Evolutionary conservation across 37 sponge, comb jelly and placozoan genomes (phyloP).

Genomic region (Chondrilla cf. caribensis): DNA sequence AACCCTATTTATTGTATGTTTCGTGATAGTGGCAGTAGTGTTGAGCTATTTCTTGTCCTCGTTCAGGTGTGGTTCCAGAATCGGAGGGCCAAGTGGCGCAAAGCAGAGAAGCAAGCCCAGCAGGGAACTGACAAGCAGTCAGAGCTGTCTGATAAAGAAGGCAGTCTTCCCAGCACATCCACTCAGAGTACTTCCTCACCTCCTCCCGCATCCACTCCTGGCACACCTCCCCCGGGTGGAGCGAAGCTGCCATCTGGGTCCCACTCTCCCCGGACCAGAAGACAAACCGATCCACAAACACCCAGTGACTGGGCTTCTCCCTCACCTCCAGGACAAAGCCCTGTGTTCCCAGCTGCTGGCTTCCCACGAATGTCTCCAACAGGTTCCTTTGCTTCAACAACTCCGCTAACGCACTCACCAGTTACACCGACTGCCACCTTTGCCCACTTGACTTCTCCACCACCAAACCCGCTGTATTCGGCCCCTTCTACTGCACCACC

Average conservation of each 20-base stretch:
- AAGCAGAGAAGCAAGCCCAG: slow-evolving; percentile 72
- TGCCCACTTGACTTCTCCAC: slow-evolving; percentile 1
- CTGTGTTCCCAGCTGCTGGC: slow-evolving; percentile 8
- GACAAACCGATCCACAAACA: slow-evolving; percentile 1
- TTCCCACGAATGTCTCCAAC: neutral
- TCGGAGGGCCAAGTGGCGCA: slow-evolving; percentile 81
- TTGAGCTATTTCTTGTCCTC: neutral
- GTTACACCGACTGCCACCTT: slow-evolving; percentile 11
- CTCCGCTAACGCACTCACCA: slow-evolving; percentile 11
- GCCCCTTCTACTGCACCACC: neutral
- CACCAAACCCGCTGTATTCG: neutral
- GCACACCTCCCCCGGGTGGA: neutral
- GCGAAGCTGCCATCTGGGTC: slow-evolving; percentile 12
- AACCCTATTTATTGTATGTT: neutral
- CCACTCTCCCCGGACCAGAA: neutral
- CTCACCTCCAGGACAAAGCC: slow-evolving; percentile 25
- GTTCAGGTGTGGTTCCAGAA: slow-evolving; percentile 88
- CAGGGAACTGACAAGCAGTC: neutral
- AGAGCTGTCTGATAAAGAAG: neutral
- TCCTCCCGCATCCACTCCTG: slow-evolving; percentile 17
- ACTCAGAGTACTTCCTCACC: neutral
- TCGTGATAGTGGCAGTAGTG: no score
- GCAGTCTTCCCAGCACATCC: neutral
- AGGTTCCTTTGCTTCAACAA: neutral
- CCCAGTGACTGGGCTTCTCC: slow-evolving; percentile 16